Evolutionary conservation across 2,797 vertebrate species (phyloP).

Genomic region (Squalus acanthias): DNA sequence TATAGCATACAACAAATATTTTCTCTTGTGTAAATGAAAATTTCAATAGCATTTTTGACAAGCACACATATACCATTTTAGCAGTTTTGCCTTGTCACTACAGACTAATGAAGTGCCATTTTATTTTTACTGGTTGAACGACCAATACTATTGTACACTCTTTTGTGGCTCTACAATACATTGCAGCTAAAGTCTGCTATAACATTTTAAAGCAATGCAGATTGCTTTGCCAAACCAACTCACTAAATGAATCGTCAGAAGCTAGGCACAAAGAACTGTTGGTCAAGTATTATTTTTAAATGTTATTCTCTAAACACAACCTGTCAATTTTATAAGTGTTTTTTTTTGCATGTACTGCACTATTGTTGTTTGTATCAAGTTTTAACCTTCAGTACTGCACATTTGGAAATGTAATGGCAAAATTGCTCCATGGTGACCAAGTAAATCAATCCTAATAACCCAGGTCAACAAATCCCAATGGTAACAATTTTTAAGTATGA

Average conservation of each 20-base stretch:
- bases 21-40: not conserved
- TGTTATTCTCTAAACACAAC: not conserved
- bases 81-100: not conserved
- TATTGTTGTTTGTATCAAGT: not conserved
- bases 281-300: not conserved
- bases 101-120: not conserved
- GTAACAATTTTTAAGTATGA: not conserved
- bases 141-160: not conserved
- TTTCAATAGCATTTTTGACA: not conserved
- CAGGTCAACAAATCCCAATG: not conserved
- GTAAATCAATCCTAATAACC: not conserved
- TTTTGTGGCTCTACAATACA: not conserved
- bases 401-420: not conserved
- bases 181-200: not conserved
- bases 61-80: not conserved
- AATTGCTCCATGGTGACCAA: not conserved
- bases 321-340: not conserved
- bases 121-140: not conserved
- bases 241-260: not conserved
- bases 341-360: not conserved
- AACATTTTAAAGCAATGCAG: not conserved
- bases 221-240: not conserved
- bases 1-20: not conserved
- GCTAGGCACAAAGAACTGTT: not conserved
- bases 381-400: not conserved